A percentile compares a stretch with the other conserved stretches of the same genome.
These are phyloP conservation scores for Oryzaephilus surinamensis DNA, from an alignment of 1,140 invertebrate genomes.

Conservation along the genomic window DNA sequence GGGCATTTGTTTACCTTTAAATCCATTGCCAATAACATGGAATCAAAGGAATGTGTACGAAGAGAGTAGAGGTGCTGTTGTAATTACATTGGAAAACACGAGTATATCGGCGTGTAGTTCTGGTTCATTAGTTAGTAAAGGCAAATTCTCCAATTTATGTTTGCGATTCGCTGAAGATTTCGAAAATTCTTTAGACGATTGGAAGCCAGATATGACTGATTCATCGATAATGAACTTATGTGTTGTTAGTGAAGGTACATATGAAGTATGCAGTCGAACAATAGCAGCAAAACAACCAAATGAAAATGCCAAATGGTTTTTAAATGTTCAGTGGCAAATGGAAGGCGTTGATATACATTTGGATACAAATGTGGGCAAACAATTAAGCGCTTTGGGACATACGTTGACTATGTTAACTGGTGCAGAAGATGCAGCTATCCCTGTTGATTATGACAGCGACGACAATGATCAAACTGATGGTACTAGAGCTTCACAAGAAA, in stretches of 20 bases:
- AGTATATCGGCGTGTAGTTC: conserved; percentile 84
- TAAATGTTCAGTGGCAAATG: conserved; percentile 99
- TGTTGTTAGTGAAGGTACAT: conserved; percentile 94
- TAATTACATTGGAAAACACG: conserved; percentile 88
- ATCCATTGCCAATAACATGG: conserved; percentile 63
- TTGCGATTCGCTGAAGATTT: conserved; percentile 93
- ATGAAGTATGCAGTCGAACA: conserved; percentile 91
- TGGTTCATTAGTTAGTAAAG: conserved; percentile 67
- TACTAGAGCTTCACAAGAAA: conserved; percentile 50
- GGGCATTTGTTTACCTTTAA: conserved; percentile 89
- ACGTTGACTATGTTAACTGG: conserved; percentile 90
- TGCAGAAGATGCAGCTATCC: conserved; percentile 66
- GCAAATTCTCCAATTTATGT: conserved; percentile 76
- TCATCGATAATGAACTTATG: conserved; percentile 86
- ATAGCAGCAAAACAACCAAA: conserved; percentile 63
- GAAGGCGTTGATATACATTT: conserved; percentile 96
- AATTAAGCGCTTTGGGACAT: conserved; percentile 83
- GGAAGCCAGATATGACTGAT: conserved; percentile 85
- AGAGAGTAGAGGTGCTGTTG: conserved; percentile 80
- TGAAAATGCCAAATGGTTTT: conserved; percentile 94
- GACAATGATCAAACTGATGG: conserved; percentile 61
- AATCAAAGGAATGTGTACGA: conserved; percentile 54
- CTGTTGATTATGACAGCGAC: conserved; percentile 51
- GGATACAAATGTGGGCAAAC: conserved; percentile 92
- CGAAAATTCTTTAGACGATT: conserved; percentile 90